Percentiles rank a stretch among this genome's conserved stretches.
Evolutionary conservation across 2,888 invertebrate genomes (phyloP).

Genomic region (Amitus sp.): DNA sequence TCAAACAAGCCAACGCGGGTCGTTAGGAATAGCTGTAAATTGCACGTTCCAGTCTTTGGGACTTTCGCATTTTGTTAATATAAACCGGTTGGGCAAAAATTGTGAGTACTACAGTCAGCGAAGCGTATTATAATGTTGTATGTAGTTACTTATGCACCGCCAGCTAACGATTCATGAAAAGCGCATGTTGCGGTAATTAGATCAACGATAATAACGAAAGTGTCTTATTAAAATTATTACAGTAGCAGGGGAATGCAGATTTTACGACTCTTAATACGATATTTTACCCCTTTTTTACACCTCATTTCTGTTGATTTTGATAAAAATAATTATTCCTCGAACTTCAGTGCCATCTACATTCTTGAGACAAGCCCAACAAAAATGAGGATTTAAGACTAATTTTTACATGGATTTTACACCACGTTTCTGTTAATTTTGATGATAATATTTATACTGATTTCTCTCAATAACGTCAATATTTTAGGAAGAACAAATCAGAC

Average conservation of each 20-base stretch:
- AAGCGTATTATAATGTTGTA: constrained; percentile 25
- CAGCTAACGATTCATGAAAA: constrained; percentile 24
- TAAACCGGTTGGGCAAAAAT: constrained; percentile 34
- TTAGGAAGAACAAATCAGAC: too few relatives aligned
- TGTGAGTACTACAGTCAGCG: constrained; percentile 28
- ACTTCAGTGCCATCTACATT: too few relatives aligned
- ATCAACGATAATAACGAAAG: constrained; percentile 15
- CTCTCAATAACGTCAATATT: too few relatives aligned
- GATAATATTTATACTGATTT: too few relatives aligned
- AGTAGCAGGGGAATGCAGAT: constrained; percentile 1
- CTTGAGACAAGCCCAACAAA: too few relatives aligned
- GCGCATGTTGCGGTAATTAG: constrained; percentile 21
- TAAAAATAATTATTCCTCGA: too few relatives aligned
- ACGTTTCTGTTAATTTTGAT: too few relatives aligned
- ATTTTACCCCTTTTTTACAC: background rate
- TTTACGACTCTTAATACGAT: background rate
- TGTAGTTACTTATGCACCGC: constrained; percentile 8
- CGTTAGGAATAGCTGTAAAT: constrained; percentile 31
- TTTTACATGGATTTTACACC: too few relatives aligned
- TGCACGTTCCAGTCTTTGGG: constrained; percentile 26
- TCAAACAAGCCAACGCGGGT: constrained; percentile 33
- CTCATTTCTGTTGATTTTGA: background rate
- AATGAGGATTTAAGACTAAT: too few relatives aligned
- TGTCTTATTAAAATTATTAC: constrained; percentile 11
- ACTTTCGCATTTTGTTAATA: constrained; percentile 38